These are phyloP conservation scores for Carterocephalus palaemon DNA, from an alignment of 2,888 invertebrate species.

Conservation along the genomic window DNA sequence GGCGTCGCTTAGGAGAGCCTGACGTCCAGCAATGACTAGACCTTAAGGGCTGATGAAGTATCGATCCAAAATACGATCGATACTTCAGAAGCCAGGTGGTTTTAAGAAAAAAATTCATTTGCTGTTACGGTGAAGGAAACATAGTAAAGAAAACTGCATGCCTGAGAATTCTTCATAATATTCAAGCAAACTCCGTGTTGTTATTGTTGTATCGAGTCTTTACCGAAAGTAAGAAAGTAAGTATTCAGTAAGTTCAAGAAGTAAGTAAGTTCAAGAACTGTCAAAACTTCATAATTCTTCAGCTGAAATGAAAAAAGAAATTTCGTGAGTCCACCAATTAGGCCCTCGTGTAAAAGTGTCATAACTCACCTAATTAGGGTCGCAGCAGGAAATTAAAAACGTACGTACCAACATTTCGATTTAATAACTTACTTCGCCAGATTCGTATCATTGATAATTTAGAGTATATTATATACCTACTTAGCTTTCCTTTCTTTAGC, in stretches of 20 bases:
- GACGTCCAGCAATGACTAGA: no score
- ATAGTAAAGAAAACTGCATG: no score
- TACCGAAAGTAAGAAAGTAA: neutral
- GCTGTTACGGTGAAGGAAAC: no score
- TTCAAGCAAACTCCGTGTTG: neutral
- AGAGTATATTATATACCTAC: no score
- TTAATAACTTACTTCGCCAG: constrained; percentile 26
- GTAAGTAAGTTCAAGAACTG: constrained; percentile 2
- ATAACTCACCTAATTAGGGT: constrained; percentile 47
- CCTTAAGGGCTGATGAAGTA: no score
- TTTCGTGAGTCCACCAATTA: constrained; percentile 24
- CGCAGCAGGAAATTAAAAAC: constrained; percentile 57
- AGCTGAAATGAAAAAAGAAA: neutral
- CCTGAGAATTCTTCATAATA: no score
- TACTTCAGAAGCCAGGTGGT: no score
- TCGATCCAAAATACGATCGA: no score
- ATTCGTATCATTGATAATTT: no score
- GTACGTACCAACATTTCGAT: constrained; percentile 24
- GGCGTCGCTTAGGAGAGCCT: no score
- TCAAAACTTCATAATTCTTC: constrained; percentile 3
- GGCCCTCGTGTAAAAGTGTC: constrained; percentile 43
- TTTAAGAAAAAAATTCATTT: no score
- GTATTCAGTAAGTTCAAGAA: no score
- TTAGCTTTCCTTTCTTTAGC: constrained; percentile 36
- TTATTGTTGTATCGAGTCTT: neutral